Conservation (phyloP, 1,140 invertebrate species). For the Meloidogyne chitwoodi region DNA sequence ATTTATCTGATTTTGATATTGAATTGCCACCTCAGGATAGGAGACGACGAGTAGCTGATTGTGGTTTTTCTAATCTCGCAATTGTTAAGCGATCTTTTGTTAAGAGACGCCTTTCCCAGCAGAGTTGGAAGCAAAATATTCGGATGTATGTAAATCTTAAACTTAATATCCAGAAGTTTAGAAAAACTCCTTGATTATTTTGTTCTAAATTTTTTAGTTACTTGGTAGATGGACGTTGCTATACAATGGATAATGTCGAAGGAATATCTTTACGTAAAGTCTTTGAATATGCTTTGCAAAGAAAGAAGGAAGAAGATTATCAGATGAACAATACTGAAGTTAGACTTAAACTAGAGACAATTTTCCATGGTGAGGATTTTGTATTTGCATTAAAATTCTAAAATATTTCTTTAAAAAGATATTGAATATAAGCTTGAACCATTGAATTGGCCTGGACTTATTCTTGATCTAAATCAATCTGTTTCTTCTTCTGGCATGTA, state of each 20-base stretch:
- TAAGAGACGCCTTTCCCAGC: background rate
- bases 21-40: constrained; percentile 14
- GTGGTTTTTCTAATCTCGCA: constrained; percentile 9
- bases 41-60: constrained; percentile 9
- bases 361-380: background rate
- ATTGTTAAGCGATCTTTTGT: background rate
- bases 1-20: constrained; percentile 2
- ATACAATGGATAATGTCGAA: background rate
- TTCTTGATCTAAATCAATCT: constrained; percentile 5
- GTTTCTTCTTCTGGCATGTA: background rate
- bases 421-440: background rate
- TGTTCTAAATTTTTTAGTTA: background rate
- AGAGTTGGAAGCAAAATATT: background rate
- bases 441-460: background rate
- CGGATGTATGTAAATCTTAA: background rate
- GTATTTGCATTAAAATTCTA: background rate
- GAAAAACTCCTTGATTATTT: background rate
- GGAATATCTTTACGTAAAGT: constrained; percentile 2
- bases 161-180: background rate
- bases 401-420: background rate
- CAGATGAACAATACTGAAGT: background rate
- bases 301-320: background rate
- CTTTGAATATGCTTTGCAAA: constrained; percentile 10
- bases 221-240: constrained; percentile 11
- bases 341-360: background rate